These are phyloP conservation scores for Dasypus novemcinctus DNA, from an alignment of 2,113 vertebrate genomes.

Conservation along the genomic window DNA sequence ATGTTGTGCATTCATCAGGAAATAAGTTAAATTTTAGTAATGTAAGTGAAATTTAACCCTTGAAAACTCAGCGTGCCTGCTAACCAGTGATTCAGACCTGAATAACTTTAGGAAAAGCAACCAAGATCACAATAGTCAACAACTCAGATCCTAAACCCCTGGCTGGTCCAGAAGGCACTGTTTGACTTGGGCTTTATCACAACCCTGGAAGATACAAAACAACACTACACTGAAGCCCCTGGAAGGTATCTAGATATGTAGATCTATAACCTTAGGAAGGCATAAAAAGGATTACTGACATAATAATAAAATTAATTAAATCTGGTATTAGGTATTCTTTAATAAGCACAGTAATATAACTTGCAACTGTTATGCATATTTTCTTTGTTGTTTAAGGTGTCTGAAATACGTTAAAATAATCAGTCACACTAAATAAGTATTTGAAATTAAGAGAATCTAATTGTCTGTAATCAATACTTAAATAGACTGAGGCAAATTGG, in stretches of 20 bases:
- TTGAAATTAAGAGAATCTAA: conserved; percentile 33
- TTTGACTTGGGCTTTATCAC: background rate
- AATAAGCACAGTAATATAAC: conserved; percentile 25
- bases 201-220: background rate
- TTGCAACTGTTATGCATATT: background rate
- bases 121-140: background rate
- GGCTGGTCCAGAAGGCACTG: background rate
- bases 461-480: conserved; percentile 30
- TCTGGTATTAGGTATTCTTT: background rate
- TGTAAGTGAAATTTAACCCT: conserved; percentile 29
- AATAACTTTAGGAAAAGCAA: conserved; percentile 40
- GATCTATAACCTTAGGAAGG: background rate
- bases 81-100: background rate
- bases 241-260: conserved; percentile 14
- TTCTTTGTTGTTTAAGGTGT: conserved; percentile 39
- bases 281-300: background rate
- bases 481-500: background rate
- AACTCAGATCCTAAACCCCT: background rate
- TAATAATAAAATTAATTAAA: conserved; percentile 27
- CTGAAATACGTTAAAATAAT: background rate
- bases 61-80: background rate
- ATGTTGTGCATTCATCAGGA: background rate
- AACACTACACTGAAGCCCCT: background rate
- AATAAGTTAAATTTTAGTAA: background rate
- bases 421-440: conserved; percentile 31